Evolutionary conservation across 2,797 vertebrate species (phyloP).

Genomic region (Gastrophryne carolinensis): DNA sequence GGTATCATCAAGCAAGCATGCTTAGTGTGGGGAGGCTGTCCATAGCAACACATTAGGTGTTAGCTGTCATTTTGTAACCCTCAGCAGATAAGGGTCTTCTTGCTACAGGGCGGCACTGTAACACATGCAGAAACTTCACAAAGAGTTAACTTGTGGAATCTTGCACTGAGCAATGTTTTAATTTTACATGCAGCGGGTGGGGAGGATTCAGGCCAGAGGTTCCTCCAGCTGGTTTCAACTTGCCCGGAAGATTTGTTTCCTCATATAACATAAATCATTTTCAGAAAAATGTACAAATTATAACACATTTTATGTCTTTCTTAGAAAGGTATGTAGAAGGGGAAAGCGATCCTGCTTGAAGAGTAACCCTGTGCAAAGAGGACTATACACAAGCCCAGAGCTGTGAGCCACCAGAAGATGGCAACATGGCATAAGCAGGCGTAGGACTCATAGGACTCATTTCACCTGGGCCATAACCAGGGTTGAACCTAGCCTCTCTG

Average conservation of each 20-base stretch:
- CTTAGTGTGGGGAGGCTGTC: too few relatives aligned
- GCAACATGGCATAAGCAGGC: too few relatives aligned
- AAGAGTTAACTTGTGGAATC: conserved; percentile 50
- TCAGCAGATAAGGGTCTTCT: too few relatives aligned
- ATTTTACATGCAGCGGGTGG: conserved; percentile 50
- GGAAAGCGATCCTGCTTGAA: conserved; percentile 18
- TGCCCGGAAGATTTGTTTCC: conserved; percentile 50
- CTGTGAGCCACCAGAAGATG: too few relatives aligned
- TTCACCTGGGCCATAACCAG: too few relatives aligned
- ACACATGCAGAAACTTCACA: too few relatives aligned
- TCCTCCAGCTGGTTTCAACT: conserved; percentile 45
- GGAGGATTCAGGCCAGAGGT: conserved; percentile 48
- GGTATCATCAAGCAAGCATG: too few relatives aligned
- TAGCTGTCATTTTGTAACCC: background rate
- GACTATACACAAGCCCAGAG: background rate
- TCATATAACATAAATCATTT: conserved; percentile 48
- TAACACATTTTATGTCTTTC: conserved; percentile 43
- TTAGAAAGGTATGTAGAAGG: conserved; percentile 32
- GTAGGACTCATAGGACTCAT: too few relatives aligned
- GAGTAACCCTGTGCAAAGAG: background rate
- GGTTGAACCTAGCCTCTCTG: too few relatives aligned
- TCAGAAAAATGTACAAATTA: conserved; percentile 46
- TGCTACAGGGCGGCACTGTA: too few relatives aligned
- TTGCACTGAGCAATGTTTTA: conserved; percentile 42
- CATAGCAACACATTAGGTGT: background rate